phyloP scores from a whole-genome alignment of 2,888 invertebrate species.

The Sacculina carcini region DNA sequence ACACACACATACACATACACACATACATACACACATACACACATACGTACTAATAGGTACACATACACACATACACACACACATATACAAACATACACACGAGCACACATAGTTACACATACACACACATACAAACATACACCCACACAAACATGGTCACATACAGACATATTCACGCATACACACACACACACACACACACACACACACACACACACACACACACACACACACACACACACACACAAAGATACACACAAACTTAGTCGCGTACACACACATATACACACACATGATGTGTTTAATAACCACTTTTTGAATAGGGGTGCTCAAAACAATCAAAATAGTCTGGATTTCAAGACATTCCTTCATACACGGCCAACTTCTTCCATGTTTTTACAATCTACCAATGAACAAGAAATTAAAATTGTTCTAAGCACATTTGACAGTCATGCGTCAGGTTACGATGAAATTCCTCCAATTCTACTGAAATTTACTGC shows the following conservation, averaged over 20 bases:
- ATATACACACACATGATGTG: background rate
- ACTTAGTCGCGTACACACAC: background rate
- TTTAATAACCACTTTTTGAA: too few species aligned
- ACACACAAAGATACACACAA: too few species aligned
- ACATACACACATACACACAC: background rate
- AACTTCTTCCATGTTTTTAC: too few species aligned
- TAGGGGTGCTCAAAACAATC: too few species aligned
- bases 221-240: slow-evolving; percentile 1
- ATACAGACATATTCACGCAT: background rate
- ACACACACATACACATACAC: background rate
- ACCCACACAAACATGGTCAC: slow-evolving; percentile 4
- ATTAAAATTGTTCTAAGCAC: too few species aligned
- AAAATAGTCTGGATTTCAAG: too few species aligned
- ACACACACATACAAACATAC: slow-evolving; percentile 6
- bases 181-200: slow-evolving; percentile 6
- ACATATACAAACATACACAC: slow-evolving; percentile 5
- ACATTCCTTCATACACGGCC: too few species aligned
- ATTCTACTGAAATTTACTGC: too few species aligned
- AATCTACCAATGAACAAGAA: too few species aligned
- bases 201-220: slow-evolving; percentile 3
- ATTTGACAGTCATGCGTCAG: too few species aligned
- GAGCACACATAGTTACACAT: slow-evolving; percentile 4
- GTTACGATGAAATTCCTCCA: too few species aligned
- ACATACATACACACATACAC: background rate
- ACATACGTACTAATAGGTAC: background rate